Conservation (phyloP, 1,140 invertebrate species). For the Phocides pigmalion region DNA sequence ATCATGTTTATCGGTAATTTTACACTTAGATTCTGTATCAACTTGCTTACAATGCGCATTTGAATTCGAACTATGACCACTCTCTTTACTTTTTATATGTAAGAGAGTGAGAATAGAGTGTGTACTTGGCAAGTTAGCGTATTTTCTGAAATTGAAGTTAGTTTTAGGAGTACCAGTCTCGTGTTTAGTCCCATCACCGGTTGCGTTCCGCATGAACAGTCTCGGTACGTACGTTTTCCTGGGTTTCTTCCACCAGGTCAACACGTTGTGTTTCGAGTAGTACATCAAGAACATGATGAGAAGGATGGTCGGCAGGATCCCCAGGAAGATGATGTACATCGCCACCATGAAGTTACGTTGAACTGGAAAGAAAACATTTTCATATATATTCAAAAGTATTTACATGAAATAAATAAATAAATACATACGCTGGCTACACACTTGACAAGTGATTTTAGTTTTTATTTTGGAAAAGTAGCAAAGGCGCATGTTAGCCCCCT, state of each 20-base stretch:
- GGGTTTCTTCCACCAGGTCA: conserved; percentile 87
- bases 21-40: background rate
- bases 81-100: conserved; percentile 8
- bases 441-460: too few species aligned
- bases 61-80: conserved; percentile 26
- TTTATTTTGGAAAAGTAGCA: too few species aligned
- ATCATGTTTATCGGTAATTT: conserved; percentile 1
- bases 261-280: conserved; percentile 88
- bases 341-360: conserved; percentile 88
- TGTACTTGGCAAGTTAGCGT: conserved; percentile 38
- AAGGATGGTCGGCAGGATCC: conserved; percentile 89
- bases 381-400: too few species aligned
- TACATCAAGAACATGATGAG: conserved; percentile 88
- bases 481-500: too few species aligned
- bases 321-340: conserved; percentile 93
- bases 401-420: too few species aligned
- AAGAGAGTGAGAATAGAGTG: conserved; percentile 1
- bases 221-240: conserved; percentile 88
- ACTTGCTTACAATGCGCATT: conserved; percentile 26
- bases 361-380: conserved; percentile 85
- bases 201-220: conserved; percentile 32
- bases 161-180: background rate
- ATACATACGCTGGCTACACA: too few species aligned
- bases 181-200: background rate
- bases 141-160: conserved; percentile 44